Percentiles rank a stretch among this genome's conserved stretches.
Evolutionary conservation across 1,140 invertebrate genomes (phyloP).

Genomic region (Chironomus striatipennis): DNA sequence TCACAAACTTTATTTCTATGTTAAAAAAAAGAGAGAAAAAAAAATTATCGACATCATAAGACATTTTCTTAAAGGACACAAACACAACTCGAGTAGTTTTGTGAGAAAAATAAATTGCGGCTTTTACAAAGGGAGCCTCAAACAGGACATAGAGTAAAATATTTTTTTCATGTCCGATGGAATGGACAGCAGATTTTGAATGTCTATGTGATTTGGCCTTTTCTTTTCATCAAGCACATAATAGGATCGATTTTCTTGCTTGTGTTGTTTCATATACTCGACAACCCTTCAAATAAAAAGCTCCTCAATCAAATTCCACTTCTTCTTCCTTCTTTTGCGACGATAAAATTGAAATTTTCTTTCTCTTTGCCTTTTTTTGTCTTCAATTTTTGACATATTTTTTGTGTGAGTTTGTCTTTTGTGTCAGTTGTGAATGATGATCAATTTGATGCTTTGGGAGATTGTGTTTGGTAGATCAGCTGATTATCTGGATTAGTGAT

Average conservation of each 20-base stretch:
- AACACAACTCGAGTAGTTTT: not conserved
- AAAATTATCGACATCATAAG: too few relatives aligned
- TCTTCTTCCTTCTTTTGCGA: not conserved
- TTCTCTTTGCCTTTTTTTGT: too few relatives aligned
- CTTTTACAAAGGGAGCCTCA: not conserved
- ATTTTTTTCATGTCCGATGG: not conserved
- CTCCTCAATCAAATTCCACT: not conserved
- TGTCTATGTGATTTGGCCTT: too few relatives aligned
- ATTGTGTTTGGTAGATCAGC: too few relatives aligned
- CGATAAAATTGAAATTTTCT: conserved; percentile 3
- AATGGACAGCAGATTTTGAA: not conserved
- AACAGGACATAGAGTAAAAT: not conserved
- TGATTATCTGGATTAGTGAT: too few relatives aligned
- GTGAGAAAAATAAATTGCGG: not conserved
- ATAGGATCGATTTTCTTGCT: not conserved
- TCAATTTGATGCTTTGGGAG: too few relatives aligned
- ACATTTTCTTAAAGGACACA: not conserved
- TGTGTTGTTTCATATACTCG: not conserved
- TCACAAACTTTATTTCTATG: too few relatives aligned
- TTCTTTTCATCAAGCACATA: too few relatives aligned
- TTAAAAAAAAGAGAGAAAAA: too few relatives aligned
- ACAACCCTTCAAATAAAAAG: not conserved
- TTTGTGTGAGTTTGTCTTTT: too few relatives aligned
- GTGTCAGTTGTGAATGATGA: too few relatives aligned
- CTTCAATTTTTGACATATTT: too few relatives aligned